Conservation (phyloP, 1,140 invertebrate species). For the Scylla paramamosain region DNA sequence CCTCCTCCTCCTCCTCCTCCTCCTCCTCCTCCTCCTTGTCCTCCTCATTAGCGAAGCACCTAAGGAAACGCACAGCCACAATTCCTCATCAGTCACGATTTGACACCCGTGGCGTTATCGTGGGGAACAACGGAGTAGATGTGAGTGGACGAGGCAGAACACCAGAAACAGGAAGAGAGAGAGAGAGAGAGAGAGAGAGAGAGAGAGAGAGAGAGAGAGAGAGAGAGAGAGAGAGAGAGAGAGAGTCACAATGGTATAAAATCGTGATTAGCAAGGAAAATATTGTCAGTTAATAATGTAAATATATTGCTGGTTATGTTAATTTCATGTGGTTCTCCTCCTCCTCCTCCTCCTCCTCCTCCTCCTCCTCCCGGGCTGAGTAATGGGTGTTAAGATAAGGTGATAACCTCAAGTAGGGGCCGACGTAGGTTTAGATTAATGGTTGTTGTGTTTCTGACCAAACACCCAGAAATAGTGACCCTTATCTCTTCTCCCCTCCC, state of each 20-base stretch:
- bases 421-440: slow-evolving; percentile 35
- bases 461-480: slow-evolving; percentile 47
- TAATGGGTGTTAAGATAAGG: slow-evolving; percentile 64
- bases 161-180: neutral
- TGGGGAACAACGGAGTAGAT: neutral
- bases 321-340: neutral
- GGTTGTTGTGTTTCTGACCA: slow-evolving; percentile 57
- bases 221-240: neutral
- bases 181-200: neutral
- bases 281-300: neutral
- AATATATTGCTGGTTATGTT: neutral
- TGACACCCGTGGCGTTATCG: neutral
- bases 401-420: slow-evolving; percentile 58
- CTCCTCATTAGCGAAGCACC: neutral
- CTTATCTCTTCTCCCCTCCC: neutral
- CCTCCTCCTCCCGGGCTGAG: slow-evolving; percentile 34
- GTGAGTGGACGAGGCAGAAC: neutral
- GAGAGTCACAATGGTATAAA: neutral
- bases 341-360: neutral
- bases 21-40: neutral
- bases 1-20: slow-evolving; percentile 7
- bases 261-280: neutral
- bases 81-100: neutral
- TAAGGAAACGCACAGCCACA: neutral
- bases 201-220: neutral